Evolutionary conservation across 2,797 vertebrate species (phyloP), one percentile per base, ranked within the genome.

Genomic region (Oreortyx pictus): DNA sequence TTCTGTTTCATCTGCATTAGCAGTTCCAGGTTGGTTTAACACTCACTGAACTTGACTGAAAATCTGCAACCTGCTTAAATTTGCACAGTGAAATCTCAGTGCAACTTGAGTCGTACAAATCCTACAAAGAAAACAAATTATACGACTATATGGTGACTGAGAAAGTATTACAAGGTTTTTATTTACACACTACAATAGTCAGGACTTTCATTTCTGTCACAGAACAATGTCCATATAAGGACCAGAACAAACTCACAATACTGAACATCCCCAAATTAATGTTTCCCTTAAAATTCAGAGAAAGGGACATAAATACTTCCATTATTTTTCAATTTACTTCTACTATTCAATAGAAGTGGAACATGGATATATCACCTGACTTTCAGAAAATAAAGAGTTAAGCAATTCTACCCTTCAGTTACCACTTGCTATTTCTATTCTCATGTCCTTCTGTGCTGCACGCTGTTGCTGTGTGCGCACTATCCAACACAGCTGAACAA

Each of bases 321-420:
- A n/a, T 52, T 35, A 68, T 76, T 37, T 62, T 76, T 37, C 76
- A 82, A 75, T 46, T 62, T 62, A 62, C 39, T 62, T 35, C 70
- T 6, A 6, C 7, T 31, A 54, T 79, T 18, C 64, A 35, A 12
- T 20, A 35, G 54, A 47, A 27, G 31, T 17, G 67, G 62, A 25
- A 60, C 68, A 25, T 75, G 50, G 18, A 47, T 46, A 1, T 12
- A 10, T 9, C 47, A 10, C 35, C 23, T n/a, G 85, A 7, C 23
- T 14, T 0, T 12, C 43, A 7, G n/a, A 13, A 23, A 43, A 18
- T 2, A 2, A 27, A 4, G 29, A 1, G 20, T 1, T 3, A 5
- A 44, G 62, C 41, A 16, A 8, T 5, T 7, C 72, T 9, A 4
- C 0, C 35, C 3, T 25, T 2, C 14, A 54, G 9, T 3, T 5